These are phyloP conservation scores for Chrysomela aeneicollis DNA, from an alignment of 2,888 invertebrate genomes.

Conservation along the genomic window DNA sequence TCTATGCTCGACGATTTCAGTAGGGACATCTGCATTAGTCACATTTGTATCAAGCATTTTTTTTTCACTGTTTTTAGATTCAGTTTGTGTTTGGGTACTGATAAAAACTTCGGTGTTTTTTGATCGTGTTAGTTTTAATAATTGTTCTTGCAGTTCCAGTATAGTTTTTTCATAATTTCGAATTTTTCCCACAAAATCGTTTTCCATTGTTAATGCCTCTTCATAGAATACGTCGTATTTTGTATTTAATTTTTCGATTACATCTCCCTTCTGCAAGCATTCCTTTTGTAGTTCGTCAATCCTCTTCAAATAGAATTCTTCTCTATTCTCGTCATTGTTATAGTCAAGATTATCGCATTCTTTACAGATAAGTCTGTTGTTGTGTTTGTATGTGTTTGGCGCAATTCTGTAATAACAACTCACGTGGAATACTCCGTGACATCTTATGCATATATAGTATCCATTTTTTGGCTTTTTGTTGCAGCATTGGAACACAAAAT, in stretches of 20 bases:
- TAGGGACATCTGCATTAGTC: no score
- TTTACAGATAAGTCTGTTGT: no score
- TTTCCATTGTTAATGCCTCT: neutral
- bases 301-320: constrained; percentile 2
- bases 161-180: constrained; percentile 7
- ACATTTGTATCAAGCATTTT: no score
- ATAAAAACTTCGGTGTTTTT: constrained; percentile 8
- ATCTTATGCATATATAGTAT: constrained; percentile 1
- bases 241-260: constrained; percentile 10
- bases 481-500: no score
- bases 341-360: neutral
- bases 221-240: constrained; percentile 4
- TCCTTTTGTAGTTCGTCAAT: constrained; percentile 9
- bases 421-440: no score
- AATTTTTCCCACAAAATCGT: constrained; percentile 2
- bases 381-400: no score
- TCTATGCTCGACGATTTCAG: no score
- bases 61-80: no score
- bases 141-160: constrained; percentile 6
- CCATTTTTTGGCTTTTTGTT: neutral
- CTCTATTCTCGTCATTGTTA: neutral
- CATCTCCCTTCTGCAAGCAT: neutral
- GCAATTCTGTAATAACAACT: constrained; percentile 11
- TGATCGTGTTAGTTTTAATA: constrained; percentile 6
- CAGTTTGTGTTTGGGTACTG: constrained; percentile 3